Percentiles rank a stretch among this genome's conserved stretches.
phyloP scores from a whole-genome alignment of 2,797 vertebrate genomes.

The Chromobotia macracanthus region DNA sequence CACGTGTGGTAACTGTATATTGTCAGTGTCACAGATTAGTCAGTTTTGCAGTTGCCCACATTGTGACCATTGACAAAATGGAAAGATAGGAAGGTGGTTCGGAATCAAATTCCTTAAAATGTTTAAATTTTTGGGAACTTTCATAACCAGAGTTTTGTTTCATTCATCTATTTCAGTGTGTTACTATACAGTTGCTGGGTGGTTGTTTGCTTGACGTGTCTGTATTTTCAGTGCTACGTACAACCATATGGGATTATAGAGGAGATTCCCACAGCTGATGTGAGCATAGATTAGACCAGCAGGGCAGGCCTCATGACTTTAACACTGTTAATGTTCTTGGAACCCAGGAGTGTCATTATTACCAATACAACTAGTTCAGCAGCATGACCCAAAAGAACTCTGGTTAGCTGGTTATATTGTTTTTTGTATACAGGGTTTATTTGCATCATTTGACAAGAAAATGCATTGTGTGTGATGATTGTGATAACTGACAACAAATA shows the following conservation, averaged over 20 bases:
- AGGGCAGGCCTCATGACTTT: slow-evolving; percentile 6
- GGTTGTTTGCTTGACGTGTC: no score
- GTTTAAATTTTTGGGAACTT: no score
- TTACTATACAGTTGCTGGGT: no score
- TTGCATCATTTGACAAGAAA: not conserved
- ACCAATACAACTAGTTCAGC: not conserved
- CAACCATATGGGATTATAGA: not conserved
- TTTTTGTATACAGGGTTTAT: not conserved
- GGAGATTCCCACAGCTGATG: slow-evolving; percentile 31
- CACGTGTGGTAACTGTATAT: no score
- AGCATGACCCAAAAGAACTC: not conserved
- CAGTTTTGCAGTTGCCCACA: not conserved
- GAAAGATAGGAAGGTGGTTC: no score
- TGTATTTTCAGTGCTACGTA: no score
- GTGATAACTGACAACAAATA: no score
- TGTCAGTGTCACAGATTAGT: not conserved
- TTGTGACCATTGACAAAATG: not conserved
- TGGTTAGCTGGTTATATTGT: not conserved
- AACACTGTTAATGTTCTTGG: not conserved
- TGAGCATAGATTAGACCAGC: slow-evolving; percentile 40
- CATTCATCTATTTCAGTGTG: no score
- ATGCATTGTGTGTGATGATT: not conserved
- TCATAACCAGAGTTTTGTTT: no score
- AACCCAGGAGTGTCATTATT: not conserved
- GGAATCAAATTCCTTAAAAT: no score